Conservation (phyloP, 2,797 vertebrate genomes). For the Chelmon rostratus region DNA sequence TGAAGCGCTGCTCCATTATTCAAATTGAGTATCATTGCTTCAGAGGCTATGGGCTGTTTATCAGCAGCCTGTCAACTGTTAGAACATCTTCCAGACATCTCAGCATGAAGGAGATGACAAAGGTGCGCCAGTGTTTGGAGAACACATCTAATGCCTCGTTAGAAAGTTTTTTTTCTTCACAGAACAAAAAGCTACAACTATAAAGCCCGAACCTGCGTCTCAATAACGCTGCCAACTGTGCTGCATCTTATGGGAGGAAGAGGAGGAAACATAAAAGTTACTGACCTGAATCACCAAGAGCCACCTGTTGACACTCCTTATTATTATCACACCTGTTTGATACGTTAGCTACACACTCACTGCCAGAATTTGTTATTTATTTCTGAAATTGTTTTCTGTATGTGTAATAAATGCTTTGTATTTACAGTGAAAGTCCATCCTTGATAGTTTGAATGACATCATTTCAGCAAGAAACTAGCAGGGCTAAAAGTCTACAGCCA, state of each 20-base stretch:
- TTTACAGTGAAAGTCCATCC: background rate
- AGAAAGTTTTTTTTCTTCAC: background rate
- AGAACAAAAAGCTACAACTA: constrained; percentile 27
- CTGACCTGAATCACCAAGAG: background rate
- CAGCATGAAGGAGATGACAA: constrained; percentile 38
- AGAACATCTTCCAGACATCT: constrained; percentile 61
- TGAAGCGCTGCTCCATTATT: constrained; percentile 74
- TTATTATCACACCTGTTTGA: background rate
- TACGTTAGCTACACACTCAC: background rate
- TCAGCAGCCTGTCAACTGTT: constrained; percentile 68
- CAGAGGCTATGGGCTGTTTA: constrained; percentile 70
- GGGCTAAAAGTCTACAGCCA: background rate
- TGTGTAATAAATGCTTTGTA: background rate
- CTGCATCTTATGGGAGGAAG: background rate
- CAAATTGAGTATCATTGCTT: constrained; percentile 76
- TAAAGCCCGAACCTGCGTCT: constrained; percentile 1
- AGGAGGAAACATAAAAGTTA: background rate
- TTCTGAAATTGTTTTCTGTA: background rate
- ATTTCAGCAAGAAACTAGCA: background rate
- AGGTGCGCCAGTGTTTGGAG: constrained; percentile 48
- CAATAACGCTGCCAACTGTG: background rate
- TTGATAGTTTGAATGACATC: background rate
- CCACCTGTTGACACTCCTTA: background rate
- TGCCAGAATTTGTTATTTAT: too few relatives aligned
- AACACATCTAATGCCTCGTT: constrained; percentile 37